Evolutionary conservation across 2,888 invertebrate species (phyloP), one percentile per base, ranked within the genome.

Genomic region (Chromoteleia sp.): DNA sequence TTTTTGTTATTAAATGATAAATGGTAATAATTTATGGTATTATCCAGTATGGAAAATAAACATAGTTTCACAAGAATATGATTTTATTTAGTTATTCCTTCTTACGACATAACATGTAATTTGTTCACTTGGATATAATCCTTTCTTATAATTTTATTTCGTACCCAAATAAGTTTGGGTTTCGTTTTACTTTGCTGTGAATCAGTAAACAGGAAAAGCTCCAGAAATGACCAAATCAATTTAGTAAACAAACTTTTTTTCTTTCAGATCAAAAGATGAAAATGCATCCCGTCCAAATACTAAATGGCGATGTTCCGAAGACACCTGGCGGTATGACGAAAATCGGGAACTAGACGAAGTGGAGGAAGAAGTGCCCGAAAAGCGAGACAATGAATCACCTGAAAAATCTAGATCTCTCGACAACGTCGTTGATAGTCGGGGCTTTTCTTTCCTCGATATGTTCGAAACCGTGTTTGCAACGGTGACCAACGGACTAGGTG

Each of bases 381-480:
- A 54, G 12, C n/a, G 17, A 8, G 33, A 30, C 7, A 70, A 41
- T 7, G 70, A 79, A 0, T 67, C 63, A 19, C 14, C 52, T 43
- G 70, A 81, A 39, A 45, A 78, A 54, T 14, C 73, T 19, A 65
- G 21, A 19, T 59, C 73, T n/a, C 43, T 48, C 7, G 56, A 45
- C 1, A 12, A 36, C 0, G 12, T 29, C 6, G 10, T 36, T 2
- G 41, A 77, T 17, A 43, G 25, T 54, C 77, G 89, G 63, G 88
- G 84, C 29, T 90, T 90, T 56, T 89, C 89, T 1, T 68, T 91
- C 0, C 65, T 84, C 17, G 87, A 87, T 2, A 65, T 89, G 3
- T 39, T 91, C 8, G 91, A 91, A 36, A 84, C 88, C 8, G 80
- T 91, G 50, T 79, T 91, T 8, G 82, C 85, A 2, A 86, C 83